phyloP scores from a whole-genome alignment of 2,888 invertebrate genomes.

The Julus scanicus region DNA sequence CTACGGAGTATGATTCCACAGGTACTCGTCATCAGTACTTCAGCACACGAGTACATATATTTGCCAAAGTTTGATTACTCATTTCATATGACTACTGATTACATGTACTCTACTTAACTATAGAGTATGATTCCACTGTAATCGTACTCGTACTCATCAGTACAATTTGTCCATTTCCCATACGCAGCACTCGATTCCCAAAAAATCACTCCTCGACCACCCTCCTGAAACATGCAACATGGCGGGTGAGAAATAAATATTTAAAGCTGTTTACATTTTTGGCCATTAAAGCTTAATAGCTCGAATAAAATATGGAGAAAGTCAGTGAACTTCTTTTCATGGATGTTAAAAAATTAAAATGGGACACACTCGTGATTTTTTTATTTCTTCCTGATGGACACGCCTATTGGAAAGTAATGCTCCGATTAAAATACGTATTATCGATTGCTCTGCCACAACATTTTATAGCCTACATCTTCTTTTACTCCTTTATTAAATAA shows the following conservation, averaged over 20 bases:
- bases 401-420: neutral
- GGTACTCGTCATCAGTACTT: too few species aligned
- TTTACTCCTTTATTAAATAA: neutral
- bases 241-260: conserved; percentile 35
- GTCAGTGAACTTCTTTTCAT: conserved; percentile 32
- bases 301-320: conserved; percentile 6
- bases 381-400: conserved; percentile 18
- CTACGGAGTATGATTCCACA: too few species aligned
- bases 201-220: neutral
- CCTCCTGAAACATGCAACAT: neutral
- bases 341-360: conserved; percentile 12
- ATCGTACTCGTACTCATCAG: too few species aligned
- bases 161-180: neutral
- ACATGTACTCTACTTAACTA: too few species aligned
- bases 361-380: neutral
- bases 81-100: too few species aligned
- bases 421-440: neutral
- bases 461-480: neutral
- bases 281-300: conserved; percentile 38
- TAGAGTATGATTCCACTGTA: too few species aligned
- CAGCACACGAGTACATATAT: too few species aligned
- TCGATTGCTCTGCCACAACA: neutral
- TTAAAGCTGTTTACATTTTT: conserved; percentile 38
- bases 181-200: neutral
- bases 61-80: too few species aligned